Base-by-base conservation (phyloP, 2,113 vertebrate genomes). In the Cyrtonyx montezumae region DNA sequence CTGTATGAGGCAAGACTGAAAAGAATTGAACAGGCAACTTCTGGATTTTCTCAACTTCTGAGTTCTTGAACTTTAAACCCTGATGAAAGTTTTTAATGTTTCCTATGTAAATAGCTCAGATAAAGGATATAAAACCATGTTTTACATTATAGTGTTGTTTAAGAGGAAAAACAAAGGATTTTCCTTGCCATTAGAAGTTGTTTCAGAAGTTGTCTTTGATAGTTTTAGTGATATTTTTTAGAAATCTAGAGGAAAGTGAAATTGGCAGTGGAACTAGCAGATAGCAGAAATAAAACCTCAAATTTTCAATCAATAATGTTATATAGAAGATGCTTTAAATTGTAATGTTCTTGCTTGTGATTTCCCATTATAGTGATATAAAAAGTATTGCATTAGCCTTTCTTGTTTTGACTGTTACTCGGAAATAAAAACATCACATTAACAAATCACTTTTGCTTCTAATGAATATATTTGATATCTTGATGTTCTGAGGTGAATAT, bases 11-110 rank as follows among this genome's bases (percentile, higher is more conserved):
- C 51, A 81, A 59, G 49, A 66, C 42, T 30, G n/a, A 49, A 63
- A 25, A 86, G 8, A 62, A 49, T 36, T 80, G 30, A 46, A 61
- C 9, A 36, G 59, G 17, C 74, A 82, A n/a, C 34, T 78, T 87
- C 67, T 67, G 74, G 25, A 55, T 87, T 91, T 91, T 93, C 55
- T 91, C 86, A 91, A 4, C 45, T 70, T 87, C 7, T 37, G 42
- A 59, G 13, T 69, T 92, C 42, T 77, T 82, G 37, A 77, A n/a
- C 51, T 89, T 87, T 42, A 36, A 88, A 75, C 28, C 12, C 22
- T 36, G 71, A 34, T 81, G 18, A 68, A 84, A 32, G 88, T 58
- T 37, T 69, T 45, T 53, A 2, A 21, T 45, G 26, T 87, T 84
- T 92, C 46, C 49, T 85, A 16, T 76, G 43, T n/a, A 79, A 80